Conservation (phyloP, 2,888 invertebrate genomes). For the Apotomis capreana region DNA sequence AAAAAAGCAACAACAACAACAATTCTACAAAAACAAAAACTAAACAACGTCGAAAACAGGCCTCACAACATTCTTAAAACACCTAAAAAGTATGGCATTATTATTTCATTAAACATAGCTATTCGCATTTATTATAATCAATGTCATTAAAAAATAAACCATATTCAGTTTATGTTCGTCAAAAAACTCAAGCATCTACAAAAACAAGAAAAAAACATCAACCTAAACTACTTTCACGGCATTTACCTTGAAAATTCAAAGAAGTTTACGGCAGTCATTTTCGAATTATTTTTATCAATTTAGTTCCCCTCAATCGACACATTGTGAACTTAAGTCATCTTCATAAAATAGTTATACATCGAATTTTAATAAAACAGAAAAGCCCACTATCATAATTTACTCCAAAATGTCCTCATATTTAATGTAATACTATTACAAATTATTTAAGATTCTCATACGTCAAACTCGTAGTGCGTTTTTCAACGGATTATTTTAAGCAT, state of each 20-base stretch:
- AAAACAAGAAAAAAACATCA: conserved; percentile 10
- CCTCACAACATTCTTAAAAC: conserved; percentile 17
- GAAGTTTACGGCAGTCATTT: not conserved
- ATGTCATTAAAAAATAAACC: not conserved
- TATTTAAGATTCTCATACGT: too few species aligned
- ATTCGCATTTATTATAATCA: too few species aligned
- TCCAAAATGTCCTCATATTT: too few species aligned
- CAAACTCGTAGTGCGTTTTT: too few species aligned
- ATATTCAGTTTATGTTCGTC: not conserved
- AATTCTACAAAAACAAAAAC: conserved; percentile 46
- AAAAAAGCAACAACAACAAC: conserved; percentile 45
- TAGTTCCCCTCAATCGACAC: too few species aligned
- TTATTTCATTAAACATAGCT: conserved; percentile 4
- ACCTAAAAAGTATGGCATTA: conserved; percentile 17
- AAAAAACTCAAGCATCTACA: conserved; percentile 7
- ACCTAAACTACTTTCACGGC: conserved; percentile 24
- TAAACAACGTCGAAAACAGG: conserved; percentile 39
- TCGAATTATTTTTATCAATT: conserved; percentile 3
- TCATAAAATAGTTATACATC: too few species aligned
- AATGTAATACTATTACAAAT: too few species aligned
- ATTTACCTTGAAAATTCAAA: conserved; percentile 7
- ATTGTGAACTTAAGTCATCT: too few species aligned
- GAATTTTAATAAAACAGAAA: too few species aligned
- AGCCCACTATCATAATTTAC: too few species aligned
- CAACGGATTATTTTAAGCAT: too few species aligned